Conservation (phyloP, 2,797 vertebrate species). For the Buceros bicornis region DNA sequence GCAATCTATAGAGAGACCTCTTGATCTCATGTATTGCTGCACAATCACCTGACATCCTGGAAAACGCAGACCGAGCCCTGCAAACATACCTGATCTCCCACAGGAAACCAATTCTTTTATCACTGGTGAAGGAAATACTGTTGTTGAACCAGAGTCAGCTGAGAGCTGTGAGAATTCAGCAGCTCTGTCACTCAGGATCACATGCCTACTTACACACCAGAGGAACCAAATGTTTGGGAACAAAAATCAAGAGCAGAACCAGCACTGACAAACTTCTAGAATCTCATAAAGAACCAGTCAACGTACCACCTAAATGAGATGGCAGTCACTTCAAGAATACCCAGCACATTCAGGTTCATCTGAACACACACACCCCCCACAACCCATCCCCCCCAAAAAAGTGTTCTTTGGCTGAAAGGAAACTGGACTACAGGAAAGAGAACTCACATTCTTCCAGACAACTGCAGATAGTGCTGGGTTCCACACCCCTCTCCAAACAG, state of each 20-base stretch:
- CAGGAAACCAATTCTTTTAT: neutral
- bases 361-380: neutral
- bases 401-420: neutral
- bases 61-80: neutral
- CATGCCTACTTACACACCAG: neutral
- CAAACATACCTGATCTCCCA: neutral
- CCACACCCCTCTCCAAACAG: neutral
- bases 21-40: neutral
- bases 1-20: neutral
- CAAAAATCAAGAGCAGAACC: neutral
- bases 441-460: neutral
- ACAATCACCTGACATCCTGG: neutral
- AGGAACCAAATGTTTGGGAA: neutral
- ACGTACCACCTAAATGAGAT: neutral
- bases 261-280: neutral
- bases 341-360: neutral
- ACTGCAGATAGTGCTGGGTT: neutral
- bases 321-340: neutral
- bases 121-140: neutral
- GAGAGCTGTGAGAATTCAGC: neutral
- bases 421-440: neutral
- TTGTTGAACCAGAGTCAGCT: neutral
- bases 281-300: neutral
- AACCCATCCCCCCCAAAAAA: too few relatives aligned
- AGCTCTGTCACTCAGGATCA: neutral